These are phyloP conservation scores for Philonicus albiceps DNA, from an alignment of 2,888 invertebrate genomes.

Conservation along the genomic window DNA sequence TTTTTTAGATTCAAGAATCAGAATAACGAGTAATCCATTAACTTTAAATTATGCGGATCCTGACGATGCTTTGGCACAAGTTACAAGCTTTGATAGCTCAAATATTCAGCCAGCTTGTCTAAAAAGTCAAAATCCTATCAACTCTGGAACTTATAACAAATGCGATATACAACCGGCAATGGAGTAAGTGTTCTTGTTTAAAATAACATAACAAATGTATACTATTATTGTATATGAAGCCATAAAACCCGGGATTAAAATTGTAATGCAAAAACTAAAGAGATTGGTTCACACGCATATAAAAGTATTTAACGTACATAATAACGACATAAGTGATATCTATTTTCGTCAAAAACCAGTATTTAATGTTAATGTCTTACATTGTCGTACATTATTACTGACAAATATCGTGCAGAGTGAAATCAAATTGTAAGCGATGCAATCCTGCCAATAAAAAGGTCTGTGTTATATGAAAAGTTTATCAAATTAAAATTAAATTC, in stretches of 20 bases:
- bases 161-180: conserved; percentile 62
- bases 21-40: conserved; percentile 82
- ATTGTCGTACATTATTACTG: too few species aligned
- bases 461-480: too few species aligned
- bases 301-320: too few species aligned
- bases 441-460: too few species aligned
- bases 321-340: too few species aligned
- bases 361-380: not conserved
- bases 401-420: too few species aligned
- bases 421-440: too few species aligned
- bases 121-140: conserved; percentile 38
- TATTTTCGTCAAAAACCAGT: not conserved
- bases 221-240: not conserved
- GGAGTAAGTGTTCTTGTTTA: conserved; percentile 40
- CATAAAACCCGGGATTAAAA: not conserved
- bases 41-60: conserved; percentile 75
- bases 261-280: too few species aligned
- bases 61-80: conserved; percentile 68
- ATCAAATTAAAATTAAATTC: too few species aligned
- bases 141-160: conserved; percentile 78
- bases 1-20: conserved; percentile 65
- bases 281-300: too few species aligned
- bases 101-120: conserved; percentile 71
- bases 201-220: not conserved
- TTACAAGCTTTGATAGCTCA: conserved; percentile 78